phyloP scores from a whole-genome alignment of 2,113 vertebrate genomes.

The Agapornis roseicollis region DNA sequence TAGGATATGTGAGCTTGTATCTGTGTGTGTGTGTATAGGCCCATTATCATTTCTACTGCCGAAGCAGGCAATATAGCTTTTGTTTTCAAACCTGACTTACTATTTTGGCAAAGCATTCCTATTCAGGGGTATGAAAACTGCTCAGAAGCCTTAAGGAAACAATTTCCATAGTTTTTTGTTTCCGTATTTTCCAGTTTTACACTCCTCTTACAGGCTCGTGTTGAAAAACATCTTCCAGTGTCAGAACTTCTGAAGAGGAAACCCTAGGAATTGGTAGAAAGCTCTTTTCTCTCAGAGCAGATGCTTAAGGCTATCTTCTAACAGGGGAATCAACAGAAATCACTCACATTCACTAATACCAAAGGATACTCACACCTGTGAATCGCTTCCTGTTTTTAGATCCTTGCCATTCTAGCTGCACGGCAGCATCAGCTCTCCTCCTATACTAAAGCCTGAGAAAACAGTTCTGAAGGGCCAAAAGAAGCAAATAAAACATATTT shows the following conservation, averaged over 20 bases:
- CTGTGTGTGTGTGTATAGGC: background rate
- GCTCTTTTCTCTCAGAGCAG: background rate
- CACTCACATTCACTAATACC: constrained; percentile 2
- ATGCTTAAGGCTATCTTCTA: constrained; percentile 16
- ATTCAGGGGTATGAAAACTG: background rate
- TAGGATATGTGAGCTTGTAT: background rate
- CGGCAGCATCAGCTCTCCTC: background rate
- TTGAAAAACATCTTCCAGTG: background rate
- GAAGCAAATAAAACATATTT: constrained; percentile 43
- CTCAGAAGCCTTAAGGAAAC: background rate
- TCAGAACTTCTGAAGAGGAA: background rate
- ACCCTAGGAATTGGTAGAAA: background rate
- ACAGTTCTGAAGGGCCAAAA: background rate
- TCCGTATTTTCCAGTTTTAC: background rate
- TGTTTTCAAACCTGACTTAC: background rate
- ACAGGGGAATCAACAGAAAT: background rate
- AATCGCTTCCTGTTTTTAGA: constrained; percentile 30
- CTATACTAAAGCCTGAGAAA: background rate
- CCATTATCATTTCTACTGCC: background rate
- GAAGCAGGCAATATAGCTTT: background rate
- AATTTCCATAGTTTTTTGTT: background rate
- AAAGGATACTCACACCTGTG: constrained; percentile 15
- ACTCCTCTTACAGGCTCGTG: background rate
- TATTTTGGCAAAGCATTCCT: background rate
- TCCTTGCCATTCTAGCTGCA: background rate